A percentile compares a stretch with the other conserved stretches of the same genome.
phyloP scores from a whole-genome alignment of 2,113 vertebrate species.

The Tricholaema leucomelas region DNA sequence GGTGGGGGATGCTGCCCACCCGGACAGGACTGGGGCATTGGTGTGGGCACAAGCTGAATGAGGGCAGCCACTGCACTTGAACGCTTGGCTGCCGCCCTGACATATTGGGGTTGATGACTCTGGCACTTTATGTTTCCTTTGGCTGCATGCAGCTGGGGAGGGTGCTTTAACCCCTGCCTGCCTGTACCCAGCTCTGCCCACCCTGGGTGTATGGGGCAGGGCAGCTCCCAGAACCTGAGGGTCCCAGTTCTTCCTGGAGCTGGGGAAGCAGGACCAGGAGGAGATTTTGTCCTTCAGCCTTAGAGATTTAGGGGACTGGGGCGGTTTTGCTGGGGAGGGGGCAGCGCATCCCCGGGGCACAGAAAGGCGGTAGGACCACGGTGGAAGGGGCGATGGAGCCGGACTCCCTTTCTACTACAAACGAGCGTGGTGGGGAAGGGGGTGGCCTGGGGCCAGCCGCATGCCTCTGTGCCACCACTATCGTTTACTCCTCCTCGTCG shows the following conservation, averaged over 20 bases:
- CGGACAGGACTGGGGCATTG: not conserved
- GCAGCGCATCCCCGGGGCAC: not conserved
- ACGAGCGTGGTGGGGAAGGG: no score
- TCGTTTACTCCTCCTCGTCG: not conserved
- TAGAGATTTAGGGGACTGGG: rapidly evolving
- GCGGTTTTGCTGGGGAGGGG: not conserved
- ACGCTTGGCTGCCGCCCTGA: slow-evolving; percentile 51
- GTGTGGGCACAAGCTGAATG: not conserved
- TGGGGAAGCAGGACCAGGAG: not conserved
- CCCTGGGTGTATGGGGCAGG: not conserved
- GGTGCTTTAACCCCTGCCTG: slow-evolving; percentile 59
- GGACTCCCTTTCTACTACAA: not conserved
- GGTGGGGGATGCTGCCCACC: not conserved
- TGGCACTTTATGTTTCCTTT: slow-evolving; percentile 46
- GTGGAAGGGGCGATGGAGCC: not conserved
- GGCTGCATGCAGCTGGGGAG: slow-evolving; percentile 23
- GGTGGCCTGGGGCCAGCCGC: not conserved
- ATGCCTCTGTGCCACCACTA: not conserved
- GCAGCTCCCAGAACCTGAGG: not conserved
- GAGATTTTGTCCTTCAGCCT: not conserved
- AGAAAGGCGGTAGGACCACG: not conserved
- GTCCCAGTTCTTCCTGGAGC: not conserved
- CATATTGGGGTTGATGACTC: slow-evolving; percentile 65
- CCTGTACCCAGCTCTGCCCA: not conserved
- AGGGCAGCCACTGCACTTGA: slow-evolving; percentile 11